A percentile compares a stretch with the other conserved stretches of the same genome.
These are phyloP conservation scores for Coelinius sp. DNA, from an alignment of 2,888 invertebrate species.

Conservation along the genomic window DNA sequence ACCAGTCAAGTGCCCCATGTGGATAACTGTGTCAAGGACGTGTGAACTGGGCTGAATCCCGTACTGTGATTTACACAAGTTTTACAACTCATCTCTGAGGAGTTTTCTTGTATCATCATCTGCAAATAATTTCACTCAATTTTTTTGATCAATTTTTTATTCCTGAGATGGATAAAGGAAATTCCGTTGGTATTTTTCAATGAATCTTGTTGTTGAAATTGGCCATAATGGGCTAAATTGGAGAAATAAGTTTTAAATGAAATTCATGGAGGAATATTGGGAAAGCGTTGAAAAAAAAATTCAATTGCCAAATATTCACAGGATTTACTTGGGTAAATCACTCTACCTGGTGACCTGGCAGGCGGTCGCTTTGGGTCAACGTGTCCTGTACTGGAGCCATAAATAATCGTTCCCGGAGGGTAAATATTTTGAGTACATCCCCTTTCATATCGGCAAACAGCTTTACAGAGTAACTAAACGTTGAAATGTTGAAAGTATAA, in stretches of 20 bases:
- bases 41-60: slow-evolving; percentile 68
- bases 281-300: slow-evolving; percentile 6
- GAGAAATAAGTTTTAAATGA: too few relatives aligned
- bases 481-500: slow-evolving; percentile 26
- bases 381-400: slow-evolving; percentile 8
- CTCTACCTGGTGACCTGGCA: slow-evolving; percentile 1
- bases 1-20: slow-evolving; percentile 62
- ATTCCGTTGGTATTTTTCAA: too few relatives aligned
- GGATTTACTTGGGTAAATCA: not conserved
- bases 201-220: too few relatives aligned
- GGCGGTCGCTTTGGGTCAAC: slow-evolving; percentile 20
- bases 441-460: slow-evolving; percentile 23
- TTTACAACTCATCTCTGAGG: slow-evolving; percentile 6
- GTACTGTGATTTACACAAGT: slow-evolving; percentile 6
- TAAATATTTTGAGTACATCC: slow-evolving; percentile 32
- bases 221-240: too few relatives aligned
- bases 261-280: not conserved
- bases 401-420: slow-evolving; percentile 6
- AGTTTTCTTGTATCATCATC: not conserved
- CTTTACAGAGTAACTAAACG: not conserved
- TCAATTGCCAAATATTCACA: not conserved
- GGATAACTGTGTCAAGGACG: slow-evolving; percentile 71
- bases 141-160: slow-evolving; percentile 3
- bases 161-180: not conserved
- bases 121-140: slow-evolving; percentile 1